Evolutionary conservation across 2,888 invertebrate genomes (phyloP), one percentile per base, ranked within the genome.

Genomic region (Limnephilus marmoratus): DNA sequence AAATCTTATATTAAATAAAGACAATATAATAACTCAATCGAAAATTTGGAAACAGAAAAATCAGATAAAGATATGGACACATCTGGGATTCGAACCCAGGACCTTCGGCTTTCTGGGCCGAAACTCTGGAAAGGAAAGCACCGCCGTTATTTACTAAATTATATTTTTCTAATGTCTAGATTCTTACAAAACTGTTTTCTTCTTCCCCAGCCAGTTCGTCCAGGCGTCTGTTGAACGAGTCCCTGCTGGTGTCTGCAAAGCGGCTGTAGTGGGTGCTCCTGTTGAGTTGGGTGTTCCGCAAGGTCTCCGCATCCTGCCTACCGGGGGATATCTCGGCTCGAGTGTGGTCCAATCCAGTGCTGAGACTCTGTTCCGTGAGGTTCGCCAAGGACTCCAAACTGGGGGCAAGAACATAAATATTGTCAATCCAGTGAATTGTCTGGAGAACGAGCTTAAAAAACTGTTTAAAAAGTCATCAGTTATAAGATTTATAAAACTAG

Each of bases 371-470:
- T 94, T 97, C 97, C 0, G 97, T 97, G 94, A 97, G 95, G 94
- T 97, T 97, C 29, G 97, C 97, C 91, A 97, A 95, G 0, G 97
- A 97, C 94, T 98, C 98, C 91, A 98, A 95, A 94, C 97, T 98
- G 94, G 97, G 81, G 29, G 41, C 24, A 45, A 45, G 15, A 5
- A n/a, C 91, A 92, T 94, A 90, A 94, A 92, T 92, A 91, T 49
- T 15, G 15, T 49, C 15, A 41, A 41, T 2, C 5, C 24, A 24
- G 7, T 9, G 24, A 85, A 41, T 24, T 18, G 24, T 37, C 18
- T 18, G 85, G 29, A 0, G n/a, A n/a, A n/a, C 7, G 68, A 68
- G 24, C 2, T n/a, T n/a, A 9, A n/a, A 9, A 2, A 68, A 24
- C 2, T n/a, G 13, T 53, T 18, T 5, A 0, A 53, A 18, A 53